Evolutionary conservation across 1,140 invertebrate species (phyloP), one percentile per base, ranked within the genome.

Genomic region (Leptoteleia sp.): DNA sequence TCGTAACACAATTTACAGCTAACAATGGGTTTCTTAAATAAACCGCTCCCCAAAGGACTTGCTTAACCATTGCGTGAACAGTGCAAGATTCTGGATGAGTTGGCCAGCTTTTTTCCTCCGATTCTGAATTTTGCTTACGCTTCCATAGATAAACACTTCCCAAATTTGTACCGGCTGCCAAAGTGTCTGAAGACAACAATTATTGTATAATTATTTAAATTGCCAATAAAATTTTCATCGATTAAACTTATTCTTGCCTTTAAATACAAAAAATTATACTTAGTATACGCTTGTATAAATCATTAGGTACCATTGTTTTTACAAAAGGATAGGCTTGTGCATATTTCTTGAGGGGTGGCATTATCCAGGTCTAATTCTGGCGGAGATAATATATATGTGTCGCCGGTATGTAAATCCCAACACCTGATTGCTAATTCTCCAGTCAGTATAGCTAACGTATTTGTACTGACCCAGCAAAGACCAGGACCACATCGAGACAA

Each of bases 341-440:
- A 88, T 3, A 90, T 79, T 82, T 90, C 88, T 33, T 87, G 86
- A 6, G 87, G 84, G n/a, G 81, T 80, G 9, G 83, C 71, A 15
- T 82, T 87, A 12, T 85, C 85, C 4, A 57, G 61, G 1, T 73
- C 64, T 6, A 71, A 72, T 15, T 89, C 85, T 3, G 81, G 75
- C 1, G 87, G 86, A 4, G 92, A 92, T 7, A 98, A 86, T 0
- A 97, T 92, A 86, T 95, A 97, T 89, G 97, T 99, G 81, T 99
- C 97, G 47, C 97, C 96, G 40, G 93, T 94, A 27, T 98, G 94
- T 79, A 98, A 92, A 86, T 99, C 95, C 97, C 97, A 99, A 80
- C 98, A 93, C 81, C 97, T 93, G 15, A 98, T 92, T 22, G 92
- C 90, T n/a, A 94, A 90, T 83, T 96, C 95, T 42, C 94, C 93